Conservation (phyloP, 1,140 invertebrate species). For the Pseudachorutes palmiensis region DNA sequence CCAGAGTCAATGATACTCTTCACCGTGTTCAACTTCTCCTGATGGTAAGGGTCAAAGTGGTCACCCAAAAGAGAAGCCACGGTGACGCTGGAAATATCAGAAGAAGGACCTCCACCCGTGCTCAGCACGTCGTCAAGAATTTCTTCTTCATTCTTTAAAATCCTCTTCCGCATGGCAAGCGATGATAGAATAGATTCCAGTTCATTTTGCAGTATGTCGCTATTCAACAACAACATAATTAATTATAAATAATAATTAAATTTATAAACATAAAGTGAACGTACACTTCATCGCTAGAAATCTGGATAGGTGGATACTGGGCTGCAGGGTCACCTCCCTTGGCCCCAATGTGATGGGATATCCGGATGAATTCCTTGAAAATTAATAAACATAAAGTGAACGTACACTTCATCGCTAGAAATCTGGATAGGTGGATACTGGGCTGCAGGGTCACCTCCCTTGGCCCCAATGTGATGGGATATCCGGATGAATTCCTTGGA, state of each 20-base stretch:
- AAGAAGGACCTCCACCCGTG: neutral
- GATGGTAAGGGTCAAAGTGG: conserved; percentile 33
- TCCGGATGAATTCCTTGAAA: conserved; percentile 31
- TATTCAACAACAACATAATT: no score
- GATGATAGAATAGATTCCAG: conserved; percentile 76
- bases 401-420: conserved; percentile 68
- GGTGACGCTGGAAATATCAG: neutral
- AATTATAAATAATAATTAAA: no score
- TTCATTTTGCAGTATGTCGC: conserved; percentile 75
- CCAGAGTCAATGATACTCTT: conserved; percentile 33
- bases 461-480: conserved; percentile 21
- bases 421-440: neutral
- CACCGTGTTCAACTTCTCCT: conserved; percentile 36
- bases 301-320: neutral
- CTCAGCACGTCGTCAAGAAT: no score
- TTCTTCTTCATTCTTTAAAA: conserved; percentile 66
- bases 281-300: conserved; percentile 66
- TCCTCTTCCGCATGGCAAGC: conserved; percentile 63
- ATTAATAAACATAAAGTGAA: no score
- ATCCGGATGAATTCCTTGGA: conserved; percentile 32
- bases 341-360: conserved; percentile 23
- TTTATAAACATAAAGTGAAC: no score
- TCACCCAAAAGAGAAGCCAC: conserved; percentile 23
- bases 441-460: conserved; percentile 21
- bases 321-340: conserved; percentile 23